A percentile compares a stretch with the other conserved stretches of the same genome.
These are phyloP conservation scores for Peromyscus melanophrys DNA, from an alignment of 2,797 vertebrate genomes.

Conservation along the genomic window DNA sequence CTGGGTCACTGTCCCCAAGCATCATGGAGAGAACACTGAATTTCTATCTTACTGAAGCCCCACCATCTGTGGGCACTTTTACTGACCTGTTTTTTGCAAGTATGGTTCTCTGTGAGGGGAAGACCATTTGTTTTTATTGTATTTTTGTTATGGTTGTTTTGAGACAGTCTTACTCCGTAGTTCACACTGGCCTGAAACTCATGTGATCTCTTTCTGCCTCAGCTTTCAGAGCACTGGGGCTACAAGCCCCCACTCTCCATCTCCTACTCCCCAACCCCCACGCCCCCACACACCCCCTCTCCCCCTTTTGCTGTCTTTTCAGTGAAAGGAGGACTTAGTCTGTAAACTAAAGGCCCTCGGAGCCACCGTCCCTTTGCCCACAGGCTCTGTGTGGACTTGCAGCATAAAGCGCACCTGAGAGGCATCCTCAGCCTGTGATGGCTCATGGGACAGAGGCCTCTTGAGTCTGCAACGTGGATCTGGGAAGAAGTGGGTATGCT, in stretches of 20 bases:
- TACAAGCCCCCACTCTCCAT: not conserved
- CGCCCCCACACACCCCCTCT: not conserved
- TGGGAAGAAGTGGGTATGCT: not conserved
- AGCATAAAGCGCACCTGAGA: too few relatives aligned
- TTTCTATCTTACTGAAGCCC: not conserved
- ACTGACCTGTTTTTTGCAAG: not conserved
- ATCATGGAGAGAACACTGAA: not conserved
- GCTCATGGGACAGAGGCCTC: not conserved
- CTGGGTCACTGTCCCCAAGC: not conserved
- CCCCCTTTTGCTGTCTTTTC: not conserved
- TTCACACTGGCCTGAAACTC: not conserved
- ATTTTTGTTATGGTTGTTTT: not conserved
- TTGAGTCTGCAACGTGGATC: not conserved
- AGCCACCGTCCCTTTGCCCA: not conserved
- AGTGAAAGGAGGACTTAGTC: not conserved
- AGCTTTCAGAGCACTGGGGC: not conserved
- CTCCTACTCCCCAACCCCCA: not conserved
- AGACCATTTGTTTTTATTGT: not conserved
- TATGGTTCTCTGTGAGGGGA: rapidly evolving
- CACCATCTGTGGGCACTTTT: not conserved
- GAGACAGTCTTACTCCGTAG: not conserved
- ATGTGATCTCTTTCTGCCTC: not conserved
- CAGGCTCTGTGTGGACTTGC: not conserved
- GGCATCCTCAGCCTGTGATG: rapidly evolving
- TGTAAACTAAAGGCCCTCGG: not conserved